Evolutionary conservation across 2,797 vertebrate species (phyloP), one percentile per base, ranked within the genome.

Genomic region (Thamnophis elegans): DNA sequence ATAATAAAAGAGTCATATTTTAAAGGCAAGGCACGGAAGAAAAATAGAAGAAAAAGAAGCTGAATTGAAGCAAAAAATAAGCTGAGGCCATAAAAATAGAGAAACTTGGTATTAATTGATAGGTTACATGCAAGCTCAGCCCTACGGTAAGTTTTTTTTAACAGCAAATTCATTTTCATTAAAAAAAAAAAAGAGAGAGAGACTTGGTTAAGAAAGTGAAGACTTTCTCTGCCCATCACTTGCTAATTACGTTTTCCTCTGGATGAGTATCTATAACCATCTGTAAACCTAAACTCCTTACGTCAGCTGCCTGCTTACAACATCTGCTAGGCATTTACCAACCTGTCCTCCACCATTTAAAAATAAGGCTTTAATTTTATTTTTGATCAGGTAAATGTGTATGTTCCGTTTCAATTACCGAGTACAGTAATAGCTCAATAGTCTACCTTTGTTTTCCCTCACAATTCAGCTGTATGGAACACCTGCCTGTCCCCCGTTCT

Each of bases 321-420:
- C 92, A 93, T 93, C 92, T 93, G 92, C 54, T 93, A 82, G 22
- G 86, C 85, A 91, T 93, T 93, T 88, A 62, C 92, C 85, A 90
- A 88, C 85, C 89, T 91, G 89, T 93, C 89, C 16, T 8, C 85
- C 92, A 59, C 89, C 73, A 89, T 93, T 93, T 89, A 85, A 73
- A 88, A 91, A 85, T 55, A 87, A 85, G 68, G 56, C 51, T 93
- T 91, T 91, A 85, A 93, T 91, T 89, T 91, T 93, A 65, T 88
- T 93, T 93, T 86, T 82, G 85, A 55, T 87, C 86, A 93, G 47
- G 56, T 58, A 60, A 88, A 85, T 87, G 54, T 91, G 65, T 91
- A 85, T 51, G 16, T 93, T 93, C 89, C 89, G 85, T 93, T 93
- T 93, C 89, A 91, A 88, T 93, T 93, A 93, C 32, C 18, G n/a